phyloP scores from a whole-genome alignment of 2,797 vertebrate genomes.

The Prunella strophiata region DNA sequence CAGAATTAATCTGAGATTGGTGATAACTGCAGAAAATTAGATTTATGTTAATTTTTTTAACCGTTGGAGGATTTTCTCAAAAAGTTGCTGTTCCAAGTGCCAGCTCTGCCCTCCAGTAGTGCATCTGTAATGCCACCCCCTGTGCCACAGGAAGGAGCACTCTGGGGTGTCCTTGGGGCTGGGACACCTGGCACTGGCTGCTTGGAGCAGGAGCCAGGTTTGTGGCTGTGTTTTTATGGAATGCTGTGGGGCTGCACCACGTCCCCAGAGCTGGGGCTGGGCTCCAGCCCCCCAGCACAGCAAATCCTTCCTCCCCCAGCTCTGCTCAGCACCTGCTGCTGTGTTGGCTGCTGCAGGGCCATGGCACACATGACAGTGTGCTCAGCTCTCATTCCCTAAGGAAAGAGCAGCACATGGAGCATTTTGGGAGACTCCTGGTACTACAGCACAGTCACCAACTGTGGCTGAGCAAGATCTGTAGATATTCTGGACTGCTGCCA shows the following conservation, averaged over 20 bases:
- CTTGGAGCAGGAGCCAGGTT: not conserved
- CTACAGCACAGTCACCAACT: not conserved
- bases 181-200: too few species aligned
- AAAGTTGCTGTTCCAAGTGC: not conserved
- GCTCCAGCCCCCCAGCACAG: not conserved
- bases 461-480: not conserved
- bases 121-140: not conserved
- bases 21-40: not conserved
- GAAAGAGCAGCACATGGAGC: not conserved
- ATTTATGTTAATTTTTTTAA: not conserved
- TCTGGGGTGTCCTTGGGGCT: not conserved
- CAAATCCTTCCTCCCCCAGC: not conserved
- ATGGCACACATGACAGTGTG: not conserved
- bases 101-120: not conserved
- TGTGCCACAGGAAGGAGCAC: not conserved
- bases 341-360: not conserved
- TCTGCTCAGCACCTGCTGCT: not conserved
- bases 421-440: not conserved
- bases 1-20: not conserved
- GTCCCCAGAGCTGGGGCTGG: not conserved
- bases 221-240: not conserved
- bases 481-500: not conserved
- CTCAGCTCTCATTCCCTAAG: not conserved
- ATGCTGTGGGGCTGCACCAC: not conserved
- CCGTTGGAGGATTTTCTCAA: rapidly evolving